Evolutionary conservation across 2,888 invertebrate species (phyloP).

Genomic region (Luperina testacea): DNA sequence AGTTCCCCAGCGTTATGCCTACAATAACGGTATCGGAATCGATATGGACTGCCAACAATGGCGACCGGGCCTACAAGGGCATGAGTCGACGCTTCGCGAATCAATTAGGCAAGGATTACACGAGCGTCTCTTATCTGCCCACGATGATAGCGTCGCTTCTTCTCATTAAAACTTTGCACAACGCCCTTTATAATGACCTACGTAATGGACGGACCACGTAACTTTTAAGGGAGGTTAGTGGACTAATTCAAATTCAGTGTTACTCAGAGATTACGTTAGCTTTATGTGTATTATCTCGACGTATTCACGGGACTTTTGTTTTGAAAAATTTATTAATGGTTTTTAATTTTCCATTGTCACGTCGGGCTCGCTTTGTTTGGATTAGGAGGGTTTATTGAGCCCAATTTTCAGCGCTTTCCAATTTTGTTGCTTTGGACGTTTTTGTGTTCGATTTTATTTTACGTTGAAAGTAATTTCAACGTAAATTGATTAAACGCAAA

Average conservation of each 20-base stretch:
- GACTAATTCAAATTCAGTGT: constrained; percentile 74
- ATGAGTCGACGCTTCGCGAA: constrained; percentile 76
- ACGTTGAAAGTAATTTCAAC: constrained; percentile 3
- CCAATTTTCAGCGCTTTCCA: constrained; percentile 40
- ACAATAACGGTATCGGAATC: constrained; percentile 61
- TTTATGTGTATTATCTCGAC: constrained; percentile 60
- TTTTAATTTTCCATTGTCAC: constrained; percentile 64
- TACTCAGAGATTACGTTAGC: constrained; percentile 64
- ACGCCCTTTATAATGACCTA: constrained; percentile 79
- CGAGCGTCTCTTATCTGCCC: constrained; percentile 71
- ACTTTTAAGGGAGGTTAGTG: constrained; percentile 69
- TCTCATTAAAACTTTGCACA: constrained; percentile 83
- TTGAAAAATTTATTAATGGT: constrained; percentile 63
- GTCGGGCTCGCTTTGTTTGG: constrained; percentile 40
- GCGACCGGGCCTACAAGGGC: constrained; percentile 57
- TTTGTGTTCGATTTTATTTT: constrained; percentile 26
- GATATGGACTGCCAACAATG: constrained; percentile 59
- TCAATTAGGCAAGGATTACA: constrained; percentile 81
- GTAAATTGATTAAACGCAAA: constrained; percentile 21
- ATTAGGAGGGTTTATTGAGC: constrained; percentile 57
- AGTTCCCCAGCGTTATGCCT: constrained; percentile 51
- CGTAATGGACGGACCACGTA: constrained; percentile 73
- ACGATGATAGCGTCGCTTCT: constrained; percentile 72
- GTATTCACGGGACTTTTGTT: constrained; percentile 54
- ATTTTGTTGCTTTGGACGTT: constrained; percentile 24